Evolutionary conservation across 2,113 vertebrate species (phyloP).

Genomic region (Eublepharis macularius): DNA sequence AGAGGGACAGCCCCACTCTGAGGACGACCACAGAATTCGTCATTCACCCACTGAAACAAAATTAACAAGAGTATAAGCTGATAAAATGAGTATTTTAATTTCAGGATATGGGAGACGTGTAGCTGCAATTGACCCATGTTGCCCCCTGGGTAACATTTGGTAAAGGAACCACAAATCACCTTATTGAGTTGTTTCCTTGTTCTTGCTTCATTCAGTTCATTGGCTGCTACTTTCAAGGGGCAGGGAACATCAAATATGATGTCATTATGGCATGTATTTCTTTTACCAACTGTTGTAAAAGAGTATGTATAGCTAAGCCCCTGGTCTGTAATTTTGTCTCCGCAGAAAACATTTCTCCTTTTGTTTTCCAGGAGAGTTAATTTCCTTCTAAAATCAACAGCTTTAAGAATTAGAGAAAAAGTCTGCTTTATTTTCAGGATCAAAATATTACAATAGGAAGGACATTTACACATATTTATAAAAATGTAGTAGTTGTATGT

Average conservation of each 20-base stretch:
- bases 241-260: background rate
- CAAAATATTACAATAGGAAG: conserved; percentile 86
- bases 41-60: too few relatives aligned
- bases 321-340: background rate
- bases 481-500: conserved; percentile 84
- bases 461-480: conserved; percentile 87
- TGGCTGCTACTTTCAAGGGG: background rate
- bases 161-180: too few relatives aligned
- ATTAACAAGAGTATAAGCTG: too few relatives aligned
- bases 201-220: background rate
- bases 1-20: too few relatives aligned
- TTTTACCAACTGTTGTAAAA: background rate
- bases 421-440: conserved; percentile 81
- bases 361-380: background rate
- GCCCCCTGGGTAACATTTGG: too few relatives aligned
- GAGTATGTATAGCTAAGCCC: background rate
- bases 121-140: too few relatives aligned
- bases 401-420: conserved; percentile 74
- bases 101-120: too few relatives aligned
- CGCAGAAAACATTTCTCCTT: background rate
- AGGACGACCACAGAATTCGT: too few relatives aligned
- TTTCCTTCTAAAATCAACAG: conserved; percentile 20
- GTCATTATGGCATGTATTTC: background rate
- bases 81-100: too few relatives aligned
- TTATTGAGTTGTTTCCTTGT: too few relatives aligned